Evolutionary conservation across 2,888 invertebrate genomes (phyloP).

Genomic region (Nephrotoma appendiculata): DNA sequence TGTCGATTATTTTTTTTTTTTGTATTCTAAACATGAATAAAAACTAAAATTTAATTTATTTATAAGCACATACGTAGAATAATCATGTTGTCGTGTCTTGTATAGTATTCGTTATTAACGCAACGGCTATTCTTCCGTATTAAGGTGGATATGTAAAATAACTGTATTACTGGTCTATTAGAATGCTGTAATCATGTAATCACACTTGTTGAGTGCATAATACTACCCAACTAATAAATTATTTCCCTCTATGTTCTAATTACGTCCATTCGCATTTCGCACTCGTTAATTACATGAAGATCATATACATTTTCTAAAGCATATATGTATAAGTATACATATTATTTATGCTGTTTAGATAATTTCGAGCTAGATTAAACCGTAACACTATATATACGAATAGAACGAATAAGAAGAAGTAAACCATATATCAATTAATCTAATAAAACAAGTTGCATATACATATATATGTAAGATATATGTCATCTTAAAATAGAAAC

Average conservation of each 20-base stretch:
- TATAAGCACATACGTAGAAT: background rate
- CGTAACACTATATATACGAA: background rate
- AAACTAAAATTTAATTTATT: background rate
- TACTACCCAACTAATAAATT: background rate
- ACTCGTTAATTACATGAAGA: background rate
- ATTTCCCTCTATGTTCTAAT: background rate
- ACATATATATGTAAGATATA: background rate
- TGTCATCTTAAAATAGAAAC: background rate
- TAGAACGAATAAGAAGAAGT: background rate
- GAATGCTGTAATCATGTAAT: background rate
- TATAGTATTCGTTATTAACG: background rate
- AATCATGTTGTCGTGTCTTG: background rate
- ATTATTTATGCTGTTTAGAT: background rate
- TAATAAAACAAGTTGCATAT: background rate
- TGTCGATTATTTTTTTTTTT: background rate
- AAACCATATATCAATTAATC: background rate
- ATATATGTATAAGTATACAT: background rate
- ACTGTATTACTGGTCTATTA: background rate
- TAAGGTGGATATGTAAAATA: background rate
- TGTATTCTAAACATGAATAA: background rate
- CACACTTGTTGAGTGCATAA: background rate
- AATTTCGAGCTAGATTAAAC: background rate
- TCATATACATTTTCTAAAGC: background rate
- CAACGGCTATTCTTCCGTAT: background rate
- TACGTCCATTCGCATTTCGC: background rate